Evolutionary conservation across 2,113 vertebrate genomes (phyloP).

Genomic region (Lontra canadensis): DNA sequence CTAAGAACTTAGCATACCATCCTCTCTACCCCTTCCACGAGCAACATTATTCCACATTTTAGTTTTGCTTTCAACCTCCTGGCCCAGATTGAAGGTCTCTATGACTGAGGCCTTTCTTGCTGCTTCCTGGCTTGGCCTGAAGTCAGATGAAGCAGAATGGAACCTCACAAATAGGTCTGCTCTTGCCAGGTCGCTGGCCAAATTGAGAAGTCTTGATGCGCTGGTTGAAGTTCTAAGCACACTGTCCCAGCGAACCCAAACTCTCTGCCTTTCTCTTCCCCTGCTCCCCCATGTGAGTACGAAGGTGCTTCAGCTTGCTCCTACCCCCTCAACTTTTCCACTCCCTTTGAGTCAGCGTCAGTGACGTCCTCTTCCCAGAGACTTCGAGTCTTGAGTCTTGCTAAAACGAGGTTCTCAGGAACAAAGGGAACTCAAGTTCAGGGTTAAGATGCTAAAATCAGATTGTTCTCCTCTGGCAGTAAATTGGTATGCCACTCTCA

Average conservation of each 20-base stretch:
- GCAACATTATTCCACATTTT: conserved; percentile 41
- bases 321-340: conserved; percentile 40
- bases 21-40: background rate
- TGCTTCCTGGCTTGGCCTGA: conserved; percentile 74
- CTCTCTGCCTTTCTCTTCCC: background rate
- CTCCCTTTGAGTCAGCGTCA: conserved; percentile 49
- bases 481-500: conserved; percentile 77
- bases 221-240: conserved; percentile 53
- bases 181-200: conserved; percentile 49
- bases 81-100: conserved; percentile 54
- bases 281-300: accelerated
- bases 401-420: conserved; percentile 75
- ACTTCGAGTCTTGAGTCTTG: conserved; percentile 56
- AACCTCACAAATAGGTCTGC: conserved; percentile 63
- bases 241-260: background rate
- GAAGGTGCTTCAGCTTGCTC: background rate
- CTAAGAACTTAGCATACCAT: background rate
- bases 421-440: conserved; percentile 77
- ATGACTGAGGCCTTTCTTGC: conserved; percentile 66
- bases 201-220: conserved; percentile 14
- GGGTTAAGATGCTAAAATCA: conserved; percentile 81
- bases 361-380: conserved; percentile 59
- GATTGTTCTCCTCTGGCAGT: conserved; percentile 76
- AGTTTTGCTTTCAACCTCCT: conserved; percentile 63
- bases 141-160: conserved; percentile 69